Base-by-base conservation (phyloP, 2,888 invertebrate genomes). In the Villa cingulata region DNA sequence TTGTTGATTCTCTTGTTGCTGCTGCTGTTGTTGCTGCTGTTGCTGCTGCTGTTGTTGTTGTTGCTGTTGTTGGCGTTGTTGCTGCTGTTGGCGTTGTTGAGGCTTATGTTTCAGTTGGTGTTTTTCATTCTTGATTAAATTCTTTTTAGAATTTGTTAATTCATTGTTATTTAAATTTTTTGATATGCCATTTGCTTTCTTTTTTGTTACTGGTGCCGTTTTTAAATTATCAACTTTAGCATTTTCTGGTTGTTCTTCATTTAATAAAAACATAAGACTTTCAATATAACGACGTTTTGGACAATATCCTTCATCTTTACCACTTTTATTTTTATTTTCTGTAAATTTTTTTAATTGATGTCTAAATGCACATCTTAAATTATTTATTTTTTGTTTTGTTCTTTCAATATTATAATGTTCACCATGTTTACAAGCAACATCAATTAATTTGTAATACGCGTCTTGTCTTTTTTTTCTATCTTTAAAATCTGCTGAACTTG, bases 361-460 rank as follows among this genome's bases (percentile, higher is more conserved):
- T 15, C 67, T 59, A 54, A 68, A 68, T 39, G 67, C 67, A 52
- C 67, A 68, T 7, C 67, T 56, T 32, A 68, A 57, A 57, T 68
- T 68, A 58, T 68, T 68, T 49, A 68, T 68, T 55, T 68, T 68
- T 52, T 68, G 67, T 54, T 68, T 68, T 4, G 67, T 68, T 45
- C 67, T 57, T 48, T 68, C 67, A 23, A 68, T 65, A 53, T 68
- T 68, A 50, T 68, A 68, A 37, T 62, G 59, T 52, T 68, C 67
- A 10, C 67, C 67, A 57, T 68, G 68, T 57, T 62, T 66, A n/a
- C 61, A 60, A 2, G 67, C 67, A 16, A 68, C 65, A 41, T 63
- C 64, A 46, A 68, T 68, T 38, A 68, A 57, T 55, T 63, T 66
- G 51, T 62, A 57, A 51, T 68, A 68, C 1, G 67, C 67, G 29